phyloP scores from a whole-genome alignment of 2,888 invertebrate genomes.

The Cyclophora albipunctata region DNA sequence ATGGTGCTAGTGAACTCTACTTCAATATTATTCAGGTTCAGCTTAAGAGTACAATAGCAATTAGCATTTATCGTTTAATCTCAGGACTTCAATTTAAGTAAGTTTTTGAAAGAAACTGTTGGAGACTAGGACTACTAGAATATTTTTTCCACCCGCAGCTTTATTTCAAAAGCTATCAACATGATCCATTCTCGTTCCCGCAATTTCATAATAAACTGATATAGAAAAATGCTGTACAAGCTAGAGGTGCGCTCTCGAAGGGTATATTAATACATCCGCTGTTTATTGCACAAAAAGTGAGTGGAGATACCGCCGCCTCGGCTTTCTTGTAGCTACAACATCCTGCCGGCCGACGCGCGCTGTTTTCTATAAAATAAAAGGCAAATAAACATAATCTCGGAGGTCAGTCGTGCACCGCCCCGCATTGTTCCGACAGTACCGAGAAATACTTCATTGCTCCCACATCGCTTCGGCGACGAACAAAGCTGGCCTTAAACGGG shows the following conservation, averaged over 20 bases:
- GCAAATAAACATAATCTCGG: conserved; percentile 51
- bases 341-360: conserved; percentile 33
- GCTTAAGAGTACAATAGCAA: too few relatives aligned
- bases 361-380: conserved; percentile 59
- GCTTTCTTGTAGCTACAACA: conserved; percentile 41
- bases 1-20: too few relatives aligned
- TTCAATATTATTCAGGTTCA: too few relatives aligned
- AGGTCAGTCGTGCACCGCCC: conserved; percentile 57
- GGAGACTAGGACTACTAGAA: too few relatives aligned
- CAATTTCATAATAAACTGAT: conserved; percentile 16
- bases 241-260: conserved; percentile 25
- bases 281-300: conserved; percentile 44
- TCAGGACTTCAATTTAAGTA: too few relatives aligned
- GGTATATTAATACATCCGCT: conserved; percentile 52
- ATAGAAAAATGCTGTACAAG: conserved; percentile 18
- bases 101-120: too few relatives aligned
- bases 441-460: conserved; percentile 25
- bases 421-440: conserved; percentile 45
- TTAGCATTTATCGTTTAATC: too few relatives aligned
- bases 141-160: too few relatives aligned
- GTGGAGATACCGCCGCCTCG: conserved; percentile 21
- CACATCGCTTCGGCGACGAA: conserved; percentile 28
- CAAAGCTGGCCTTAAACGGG: conserved; percentile 34
- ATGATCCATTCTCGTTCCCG: conserved; percentile 5
- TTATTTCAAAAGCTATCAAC: too few relatives aligned